A percentile compares a stretch with the other conserved stretches of the same genome.
These are phyloP conservation scores for Megaceryle alcyon DNA, from an alignment of 2,797 vertebrate genomes.

Conservation along the genomic window DNA sequence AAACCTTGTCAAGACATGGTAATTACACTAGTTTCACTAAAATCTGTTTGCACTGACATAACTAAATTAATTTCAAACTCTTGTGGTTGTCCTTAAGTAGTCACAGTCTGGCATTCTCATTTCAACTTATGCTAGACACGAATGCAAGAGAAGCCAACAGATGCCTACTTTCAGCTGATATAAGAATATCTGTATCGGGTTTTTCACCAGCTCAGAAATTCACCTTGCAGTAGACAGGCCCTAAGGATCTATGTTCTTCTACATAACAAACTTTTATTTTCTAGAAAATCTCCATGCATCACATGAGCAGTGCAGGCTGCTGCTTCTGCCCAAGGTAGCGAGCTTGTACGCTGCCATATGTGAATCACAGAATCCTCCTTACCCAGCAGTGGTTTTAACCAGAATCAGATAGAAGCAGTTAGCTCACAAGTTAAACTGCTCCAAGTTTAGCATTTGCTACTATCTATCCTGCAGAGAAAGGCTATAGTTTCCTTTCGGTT, in stretches of 20 bases:
- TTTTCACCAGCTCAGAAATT: neutral
- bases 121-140: neutral
- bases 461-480: neutral
- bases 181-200: neutral
- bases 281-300: neutral
- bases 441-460: neutral
- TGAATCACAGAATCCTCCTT: neutral
- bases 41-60: neutral
- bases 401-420: neutral
- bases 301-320: neutral
- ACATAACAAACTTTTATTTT: neutral
- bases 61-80: constrained; percentile 29
- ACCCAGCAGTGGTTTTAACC: neutral
- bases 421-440: neutral
- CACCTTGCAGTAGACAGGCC: neutral
- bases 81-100: neutral
- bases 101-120: neutral
- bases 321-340: neutral
- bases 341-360: neutral
- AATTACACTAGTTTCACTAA: constrained; percentile 35
- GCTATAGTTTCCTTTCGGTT: neutral
- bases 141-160: neutral
- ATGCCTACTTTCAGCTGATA: neutral
- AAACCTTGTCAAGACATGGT: neutral
- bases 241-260: neutral